Evolutionary conservation across 2,797 vertebrate species (phyloP), one percentile per base, ranked within the genome.

Genomic region (Novumbra hubbsi): DNA sequence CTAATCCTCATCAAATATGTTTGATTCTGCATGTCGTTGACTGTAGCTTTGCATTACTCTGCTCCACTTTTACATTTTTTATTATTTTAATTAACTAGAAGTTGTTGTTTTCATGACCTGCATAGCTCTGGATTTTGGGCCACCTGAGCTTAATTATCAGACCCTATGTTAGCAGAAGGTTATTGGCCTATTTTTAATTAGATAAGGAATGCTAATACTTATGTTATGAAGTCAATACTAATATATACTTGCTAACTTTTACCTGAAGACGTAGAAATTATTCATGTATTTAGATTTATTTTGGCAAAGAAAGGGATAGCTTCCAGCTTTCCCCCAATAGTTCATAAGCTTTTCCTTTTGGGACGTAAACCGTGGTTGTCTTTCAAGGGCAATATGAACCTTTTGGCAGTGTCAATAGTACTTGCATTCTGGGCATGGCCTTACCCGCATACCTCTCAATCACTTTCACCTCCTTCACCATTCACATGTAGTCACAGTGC

Each of bases 381-480:
- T 68, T 60, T 84, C 76, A 72, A 65, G 73, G 81, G 80, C 57
- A 83, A 68, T 87, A 81, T 87, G 88, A 82, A 81, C 77, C 64
- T 17, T 72, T 28, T 66, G 55, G 66, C 68, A 80, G 76, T 74
- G 75, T 77, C 83, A 82, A 76, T 79, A 89, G 79, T 81, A 85
- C 80, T 78, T 84, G 81, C 83, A 80, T 80, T 78, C 69, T 0
- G 19, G 50, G 50, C 64, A 34, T 3, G 34, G 32, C 17, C 41
- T 49, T 11, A 48, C 24, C 38, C 52, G 63, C 86, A 86, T 88
- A 88, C 85, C 84, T 77, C 30, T 72, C 77, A 81, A 87, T 89
- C 84, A 84, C 74, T 82, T 85, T 87, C 30, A 74, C 68, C 78
- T 82, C 72, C 76, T 76, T 74, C 60, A 4, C 60, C 60, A 28